phyloP scores from a whole-genome alignment of 2,113 vertebrate genomes.

The Spilogale gracilis region DNA sequence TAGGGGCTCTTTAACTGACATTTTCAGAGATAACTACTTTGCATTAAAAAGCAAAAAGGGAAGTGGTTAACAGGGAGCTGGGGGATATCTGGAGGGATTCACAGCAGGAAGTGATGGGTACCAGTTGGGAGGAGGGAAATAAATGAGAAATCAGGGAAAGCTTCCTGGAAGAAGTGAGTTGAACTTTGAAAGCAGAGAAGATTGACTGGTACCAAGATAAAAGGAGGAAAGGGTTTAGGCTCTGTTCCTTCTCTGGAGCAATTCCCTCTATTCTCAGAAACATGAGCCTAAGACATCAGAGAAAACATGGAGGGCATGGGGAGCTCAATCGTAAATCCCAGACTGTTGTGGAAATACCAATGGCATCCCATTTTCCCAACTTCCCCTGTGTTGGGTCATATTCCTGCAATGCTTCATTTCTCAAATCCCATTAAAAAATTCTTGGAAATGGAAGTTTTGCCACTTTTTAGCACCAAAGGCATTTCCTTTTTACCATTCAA shows the following conservation, averaged over 20 bases:
- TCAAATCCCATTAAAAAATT: background rate
- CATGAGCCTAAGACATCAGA: background rate
- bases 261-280: background rate
- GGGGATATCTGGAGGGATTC: background rate
- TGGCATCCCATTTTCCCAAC: background rate
- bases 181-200: conserved; percentile 8
- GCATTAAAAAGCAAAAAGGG: background rate
- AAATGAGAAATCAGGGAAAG: conserved; percentile 20
- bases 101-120: background rate
- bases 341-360: background rate
- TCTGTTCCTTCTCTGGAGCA: background rate
- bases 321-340: background rate
- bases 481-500: background rate
- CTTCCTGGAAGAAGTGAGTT: conserved; percentile 43
- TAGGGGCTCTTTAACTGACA: background rate
- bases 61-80: background rate
- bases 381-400: background rate
- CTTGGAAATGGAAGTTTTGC: background rate
- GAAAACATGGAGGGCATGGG: background rate
- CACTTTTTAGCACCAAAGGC: background rate
- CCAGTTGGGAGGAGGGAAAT: background rate
- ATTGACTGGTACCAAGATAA: background rate
- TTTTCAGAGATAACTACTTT: background rate
- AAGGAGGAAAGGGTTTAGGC: background rate
- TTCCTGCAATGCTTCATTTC: background rate